Conservation (phyloP, 2,797 vertebrate genomes). For the Gallinago stenura region DNA sequence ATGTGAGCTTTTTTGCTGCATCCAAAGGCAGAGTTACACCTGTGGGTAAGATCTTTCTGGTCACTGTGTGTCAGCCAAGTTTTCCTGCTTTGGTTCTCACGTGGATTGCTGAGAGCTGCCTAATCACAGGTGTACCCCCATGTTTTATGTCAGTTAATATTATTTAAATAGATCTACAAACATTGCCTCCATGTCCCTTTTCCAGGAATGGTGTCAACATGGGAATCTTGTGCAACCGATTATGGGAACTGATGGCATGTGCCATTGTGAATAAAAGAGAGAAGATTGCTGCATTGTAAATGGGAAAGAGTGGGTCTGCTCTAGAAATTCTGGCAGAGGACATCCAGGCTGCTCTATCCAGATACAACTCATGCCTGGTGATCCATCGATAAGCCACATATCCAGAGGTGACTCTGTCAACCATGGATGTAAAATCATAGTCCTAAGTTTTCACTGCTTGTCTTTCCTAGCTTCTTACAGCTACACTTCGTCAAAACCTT, state of each 20-base stretch:
- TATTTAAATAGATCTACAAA: background rate
- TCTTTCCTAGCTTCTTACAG: background rate
- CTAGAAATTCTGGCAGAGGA: background rate
- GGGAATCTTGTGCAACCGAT: background rate
- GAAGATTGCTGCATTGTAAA: background rate
- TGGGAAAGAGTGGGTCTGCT: background rate
- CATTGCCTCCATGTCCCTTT: background rate
- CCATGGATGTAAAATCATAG: background rate
- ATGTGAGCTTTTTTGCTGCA: background rate
- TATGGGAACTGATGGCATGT: background rate
- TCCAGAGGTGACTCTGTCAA: background rate
- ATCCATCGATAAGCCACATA: background rate
- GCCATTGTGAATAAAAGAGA: background rate
- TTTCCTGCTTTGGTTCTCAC: background rate
- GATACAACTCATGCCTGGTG: background rate
- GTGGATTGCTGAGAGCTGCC: background rate
- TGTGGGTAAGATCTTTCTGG: background rate
- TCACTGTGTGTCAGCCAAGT: background rate
- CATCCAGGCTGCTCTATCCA: background rate
- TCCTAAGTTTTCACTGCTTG: background rate
- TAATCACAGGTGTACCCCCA: background rate
- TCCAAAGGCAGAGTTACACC: background rate
- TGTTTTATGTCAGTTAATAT: background rate
- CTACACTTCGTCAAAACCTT: background rate
- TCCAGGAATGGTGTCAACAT: background rate